A percentile compares a stretch with the other conserved stretches of the same genome.
Conservation (phyloP, 2,113 vertebrate species). For the Todiramphus chloris region DNA sequence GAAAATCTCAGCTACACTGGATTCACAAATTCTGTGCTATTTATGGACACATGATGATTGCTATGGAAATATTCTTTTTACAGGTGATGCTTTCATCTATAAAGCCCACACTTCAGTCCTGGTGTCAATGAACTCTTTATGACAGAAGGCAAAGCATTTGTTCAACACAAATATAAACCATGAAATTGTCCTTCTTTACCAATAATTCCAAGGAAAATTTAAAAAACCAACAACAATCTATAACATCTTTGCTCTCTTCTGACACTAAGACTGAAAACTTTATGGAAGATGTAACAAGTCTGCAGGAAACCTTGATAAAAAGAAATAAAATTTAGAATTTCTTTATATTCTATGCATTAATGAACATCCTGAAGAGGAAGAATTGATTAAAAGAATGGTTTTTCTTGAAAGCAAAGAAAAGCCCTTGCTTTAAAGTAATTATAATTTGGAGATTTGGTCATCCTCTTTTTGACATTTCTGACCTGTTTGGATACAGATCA, state of each 20-base stretch:
- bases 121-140: not conserved
- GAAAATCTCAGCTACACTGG: not conserved
- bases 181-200: not conserved
- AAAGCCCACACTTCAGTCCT: not conserved
- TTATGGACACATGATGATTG: not conserved
- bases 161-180: not conserved
- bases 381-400: not conserved
- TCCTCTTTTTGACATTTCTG: not conserved
- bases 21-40: not conserved
- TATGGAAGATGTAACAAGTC: not conserved
- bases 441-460: not conserved
- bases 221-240: not conserved
- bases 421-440: not conserved
- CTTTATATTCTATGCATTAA: not conserved
- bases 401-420: not conserved
- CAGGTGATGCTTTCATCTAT: not conserved
- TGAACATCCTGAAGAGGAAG: not conserved
- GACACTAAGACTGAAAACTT: not conserved
- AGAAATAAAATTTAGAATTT: not conserved
- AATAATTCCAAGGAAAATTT: not conserved
- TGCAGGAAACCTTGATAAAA: not conserved
- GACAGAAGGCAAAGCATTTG: not conserved
- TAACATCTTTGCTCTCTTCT: not conserved
- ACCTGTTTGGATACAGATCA: not conserved
- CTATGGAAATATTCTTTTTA: not conserved